Evolutionary conservation across 1,140 invertebrate genomes (phyloP), one percentile per base, ranked within the genome.

Genomic region (Cydia pomonella): DNA sequence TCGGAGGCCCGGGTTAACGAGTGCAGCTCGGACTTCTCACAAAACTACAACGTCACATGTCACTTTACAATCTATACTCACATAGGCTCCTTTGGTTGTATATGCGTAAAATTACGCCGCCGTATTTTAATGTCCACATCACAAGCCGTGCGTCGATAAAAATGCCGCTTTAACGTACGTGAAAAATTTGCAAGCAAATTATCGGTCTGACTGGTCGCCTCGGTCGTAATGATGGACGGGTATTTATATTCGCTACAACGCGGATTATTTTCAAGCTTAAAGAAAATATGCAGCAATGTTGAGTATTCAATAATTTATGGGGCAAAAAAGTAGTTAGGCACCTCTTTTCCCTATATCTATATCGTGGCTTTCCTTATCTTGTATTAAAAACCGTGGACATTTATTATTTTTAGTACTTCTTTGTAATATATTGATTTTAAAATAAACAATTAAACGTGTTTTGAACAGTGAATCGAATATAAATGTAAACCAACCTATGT

Each of bases 1-100:
- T 90, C 86, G 80, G 83, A 76, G 76, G 78, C 75, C 74, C 82
- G 88, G 87, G 88, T 84, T 86, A 84, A 84, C 83, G 80, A 84
- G 81, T 76, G 84, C 79, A 79, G 64, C 53, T 12, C 73, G 75
- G 76, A 76, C 79, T 85, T 82, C 77, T 82, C 25, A 29, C 21
- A 59, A 23, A 23, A 59, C 18, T 12, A n/a, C 25, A 66, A 66
- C 5, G 63, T 66, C 25, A n/a, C 13, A 29, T 66, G 25, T 66
- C 63, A 66, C 63, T 66, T 66, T 66, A 66, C 1, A 59, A 59
- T 21, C 9, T 23, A 59, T 18, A 53, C 50, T 23, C 16, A 59
- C 3, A 59, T 23, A 10, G 3, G 53, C 53, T 59, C 12, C 5
- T 59, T 21, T 12, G 2, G 18, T 23, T 7, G 9, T 23, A 23